Conservation (phyloP, 37 sponge, comb jelly and placozoan genomes). For the Axinella damicornis region DNA sequence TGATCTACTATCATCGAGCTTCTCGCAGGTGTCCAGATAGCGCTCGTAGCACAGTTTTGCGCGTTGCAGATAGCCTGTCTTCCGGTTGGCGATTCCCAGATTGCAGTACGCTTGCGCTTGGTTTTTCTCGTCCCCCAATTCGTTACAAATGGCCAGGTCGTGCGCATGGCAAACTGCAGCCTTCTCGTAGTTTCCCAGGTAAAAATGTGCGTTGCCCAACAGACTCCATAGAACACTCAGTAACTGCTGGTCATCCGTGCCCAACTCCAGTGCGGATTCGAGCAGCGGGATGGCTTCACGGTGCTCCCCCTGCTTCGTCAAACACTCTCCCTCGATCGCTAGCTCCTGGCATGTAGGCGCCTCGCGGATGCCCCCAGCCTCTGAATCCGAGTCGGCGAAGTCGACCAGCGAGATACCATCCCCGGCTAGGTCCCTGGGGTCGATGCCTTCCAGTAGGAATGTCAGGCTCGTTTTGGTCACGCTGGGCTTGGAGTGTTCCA, state of each 20-base stretch:
- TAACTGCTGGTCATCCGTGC: constrained; percentile 79
- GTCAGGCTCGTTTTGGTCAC: constrained; percentile 64
- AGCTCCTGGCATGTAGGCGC: constrained; percentile 77
- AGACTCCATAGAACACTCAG: constrained; percentile 88
- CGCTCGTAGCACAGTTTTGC: constrained; percentile 82
- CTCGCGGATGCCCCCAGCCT: constrained; percentile 57
- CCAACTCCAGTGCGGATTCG: constrained; percentile 76
- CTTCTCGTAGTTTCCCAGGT: constrained; percentile 70
- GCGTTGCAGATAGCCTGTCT: constrained; percentile 67
- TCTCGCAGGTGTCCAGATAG: constrained; percentile 74
- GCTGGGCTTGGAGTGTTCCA: constrained; percentile 48
- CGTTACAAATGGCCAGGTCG: constrained; percentile 81
- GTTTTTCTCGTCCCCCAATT: constrained; percentile 73
- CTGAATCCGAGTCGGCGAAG: constrained; percentile 28
- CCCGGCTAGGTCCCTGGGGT: constrained; percentile 57
- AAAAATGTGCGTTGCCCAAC: constrained; percentile 87
- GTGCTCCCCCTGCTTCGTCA: constrained; percentile 79
- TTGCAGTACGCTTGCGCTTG: constrained; percentile 91
- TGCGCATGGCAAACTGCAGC: constrained; percentile 82
- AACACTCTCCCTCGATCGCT: constrained; percentile 84
- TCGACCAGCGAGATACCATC: constrained; percentile 53
- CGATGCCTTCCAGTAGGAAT: constrained; percentile 67
- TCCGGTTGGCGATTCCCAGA: constrained; percentile 80
- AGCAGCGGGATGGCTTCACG: constrained; percentile 81
- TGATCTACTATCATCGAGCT: constrained; percentile 60